A percentile compares a stretch with the other conserved stretches of the same genome.
Conservation (phyloP, 2,113 vertebrate species). For the Psephotus haematonotus region DNA sequence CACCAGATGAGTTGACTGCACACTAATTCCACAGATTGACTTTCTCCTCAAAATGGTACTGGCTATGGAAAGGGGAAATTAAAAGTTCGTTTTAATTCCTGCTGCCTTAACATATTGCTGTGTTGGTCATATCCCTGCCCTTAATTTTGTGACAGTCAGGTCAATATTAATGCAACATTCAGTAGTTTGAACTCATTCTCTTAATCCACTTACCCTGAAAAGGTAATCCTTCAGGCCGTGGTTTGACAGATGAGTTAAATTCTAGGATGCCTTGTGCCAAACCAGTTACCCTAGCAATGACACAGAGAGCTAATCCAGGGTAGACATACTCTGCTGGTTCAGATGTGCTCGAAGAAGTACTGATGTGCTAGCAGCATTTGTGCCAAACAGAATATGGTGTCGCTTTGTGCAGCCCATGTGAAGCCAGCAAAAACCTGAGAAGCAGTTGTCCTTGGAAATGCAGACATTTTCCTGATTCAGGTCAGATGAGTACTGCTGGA, state of each 20-base stretch:
- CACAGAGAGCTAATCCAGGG: not conserved
- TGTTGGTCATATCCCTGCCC: not conserved
- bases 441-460: fast-evolving
- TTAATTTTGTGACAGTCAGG: not conserved
- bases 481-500: not conserved
- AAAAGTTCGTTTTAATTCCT: not conserved
- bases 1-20: not conserved
- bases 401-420: not conserved
- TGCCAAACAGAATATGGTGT: not conserved
- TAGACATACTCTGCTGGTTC: not conserved
- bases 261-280: not conserved
- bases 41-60: not conserved
- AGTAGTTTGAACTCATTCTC: not conserved
- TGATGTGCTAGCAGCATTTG: not conserved
- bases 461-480: not conserved
- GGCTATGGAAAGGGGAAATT: not conserved
- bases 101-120: not conserved
- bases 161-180: not conserved
- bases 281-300: not conserved
- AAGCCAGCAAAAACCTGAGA: not conserved
- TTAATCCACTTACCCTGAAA: not conserved
- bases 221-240: fast-evolving
- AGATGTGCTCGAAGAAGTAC: not conserved
- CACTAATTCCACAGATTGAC: not conserved
- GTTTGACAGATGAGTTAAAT: not conserved